Evolutionary conservation across 1,140 invertebrate genomes (phyloP).

Genomic region (Drosophila pallidifrons): DNA sequence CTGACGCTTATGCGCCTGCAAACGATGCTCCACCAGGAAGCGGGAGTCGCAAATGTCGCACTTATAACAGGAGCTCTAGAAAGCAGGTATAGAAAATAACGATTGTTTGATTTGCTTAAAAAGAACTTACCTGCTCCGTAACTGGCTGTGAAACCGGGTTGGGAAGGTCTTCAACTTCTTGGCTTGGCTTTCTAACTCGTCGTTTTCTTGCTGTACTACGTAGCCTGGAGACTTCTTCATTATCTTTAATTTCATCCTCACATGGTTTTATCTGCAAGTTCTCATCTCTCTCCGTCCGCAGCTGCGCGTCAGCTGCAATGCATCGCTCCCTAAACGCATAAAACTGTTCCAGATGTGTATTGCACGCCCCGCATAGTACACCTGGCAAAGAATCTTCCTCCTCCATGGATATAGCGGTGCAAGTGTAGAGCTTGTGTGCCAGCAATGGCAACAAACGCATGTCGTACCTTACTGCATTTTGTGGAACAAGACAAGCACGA

Average conservation of each 20-base stretch:
- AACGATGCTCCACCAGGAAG: slow-evolving; percentile 46
- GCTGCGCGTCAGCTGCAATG: slow-evolving; percentile 44
- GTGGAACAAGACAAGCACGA: slow-evolving; percentile 49
- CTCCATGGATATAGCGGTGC: slow-evolving; percentile 38
- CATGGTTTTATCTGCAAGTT: neutral
- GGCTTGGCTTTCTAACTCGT: neutral
- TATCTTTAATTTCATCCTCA: neutral
- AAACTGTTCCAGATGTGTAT: slow-evolving; percentile 51
- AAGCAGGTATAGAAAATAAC: too few relatives aligned
- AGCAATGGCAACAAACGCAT: slow-evolving; percentile 33
- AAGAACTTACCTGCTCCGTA: neutral
- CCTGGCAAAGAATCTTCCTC: slow-evolving; percentile 33
- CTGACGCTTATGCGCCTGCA: slow-evolving; percentile 50
- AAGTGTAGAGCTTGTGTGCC: slow-evolving; percentile 52
- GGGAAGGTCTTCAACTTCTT: neutral
- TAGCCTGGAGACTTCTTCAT: neutral
- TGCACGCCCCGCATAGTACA: slow-evolving; percentile 56
- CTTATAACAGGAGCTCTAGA: slow-evolving; percentile 6
- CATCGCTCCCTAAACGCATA: slow-evolving; percentile 63
- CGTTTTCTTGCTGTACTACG: too few relatives aligned
- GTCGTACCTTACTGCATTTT: slow-evolving; percentile 25
- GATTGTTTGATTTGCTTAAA: too few relatives aligned
- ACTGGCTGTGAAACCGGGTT: neutral
- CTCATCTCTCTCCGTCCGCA: slow-evolving; percentile 3
- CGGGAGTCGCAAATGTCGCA: slow-evolving; percentile 56